Evolutionary conservation across 2,888 invertebrate species (phyloP).

Genomic region (Platynereis dumerilii): DNA sequence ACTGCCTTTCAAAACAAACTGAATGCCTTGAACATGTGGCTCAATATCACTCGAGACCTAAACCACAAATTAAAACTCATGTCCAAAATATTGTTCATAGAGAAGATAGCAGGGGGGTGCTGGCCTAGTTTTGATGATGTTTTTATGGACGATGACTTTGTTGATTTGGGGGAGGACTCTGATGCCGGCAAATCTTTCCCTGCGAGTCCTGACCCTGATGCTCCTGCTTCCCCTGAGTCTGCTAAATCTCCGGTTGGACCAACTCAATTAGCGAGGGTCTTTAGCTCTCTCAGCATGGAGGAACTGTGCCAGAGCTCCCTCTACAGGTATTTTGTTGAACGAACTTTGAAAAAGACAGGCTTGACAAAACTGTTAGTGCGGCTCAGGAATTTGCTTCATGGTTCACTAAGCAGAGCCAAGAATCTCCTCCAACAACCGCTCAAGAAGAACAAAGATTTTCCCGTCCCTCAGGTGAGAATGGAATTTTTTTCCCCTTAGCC

Average conservation of each 20-base stretch:
- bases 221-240: neutral
- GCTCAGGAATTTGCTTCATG: constrained; percentile 68
- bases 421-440: constrained; percentile 50
- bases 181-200: constrained; percentile 5
- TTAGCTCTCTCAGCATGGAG: constrained; percentile 54
- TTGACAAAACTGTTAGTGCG: constrained; percentile 75
- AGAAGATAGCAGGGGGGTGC: constrained; percentile 43
- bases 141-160: constrained; percentile 22
- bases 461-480: constrained; percentile 21
- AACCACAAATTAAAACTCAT: constrained; percentile 78
- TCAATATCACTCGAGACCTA: constrained; percentile 85
- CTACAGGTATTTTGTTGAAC: constrained; percentile 80
- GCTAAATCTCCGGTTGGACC: constrained; percentile 38
- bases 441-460: constrained; percentile 3
- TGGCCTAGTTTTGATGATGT: constrained; percentile 58
- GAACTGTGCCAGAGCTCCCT: constrained; percentile 45
- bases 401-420: constrained; percentile 56
- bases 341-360: constrained; percentile 85
- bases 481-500: neutral
- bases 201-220: neutral
- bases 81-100: constrained; percentile 55
- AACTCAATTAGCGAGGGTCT: constrained; percentile 48
- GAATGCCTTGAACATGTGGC: constrained; percentile 89
- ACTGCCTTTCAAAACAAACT: constrained; percentile 73
- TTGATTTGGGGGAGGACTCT: constrained; percentile 30